These are phyloP conservation scores for Pimpla rufipes DNA, from an alignment of 2,888 invertebrate species.

Conservation along the genomic window DNA sequence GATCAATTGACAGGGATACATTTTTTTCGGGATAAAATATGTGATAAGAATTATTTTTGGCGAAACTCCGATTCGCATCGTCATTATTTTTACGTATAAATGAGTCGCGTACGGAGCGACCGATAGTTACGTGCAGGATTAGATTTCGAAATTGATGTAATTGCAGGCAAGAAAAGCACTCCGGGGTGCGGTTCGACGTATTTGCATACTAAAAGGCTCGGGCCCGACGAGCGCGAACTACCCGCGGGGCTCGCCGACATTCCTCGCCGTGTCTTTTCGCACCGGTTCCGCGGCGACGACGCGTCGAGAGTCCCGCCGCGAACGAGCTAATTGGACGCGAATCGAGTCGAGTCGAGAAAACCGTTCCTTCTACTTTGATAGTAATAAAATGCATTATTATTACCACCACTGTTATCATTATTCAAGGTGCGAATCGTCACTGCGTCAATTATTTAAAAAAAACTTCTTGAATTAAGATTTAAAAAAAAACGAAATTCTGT, in stretches of 20 bases:
- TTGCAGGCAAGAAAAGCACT: slow-evolving; percentile 58
- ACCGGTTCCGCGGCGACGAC: slow-evolving; percentile 72
- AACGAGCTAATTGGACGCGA: slow-evolving; percentile 78
- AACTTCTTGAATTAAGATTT: too few relatives aligned
- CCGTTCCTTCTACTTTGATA: slow-evolving; percentile 18
- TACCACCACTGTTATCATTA: slow-evolving; percentile 48
- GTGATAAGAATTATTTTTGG: too few relatives aligned
- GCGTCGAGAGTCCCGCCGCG: slow-evolving; percentile 66
- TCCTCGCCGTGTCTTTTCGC: slow-evolving; percentile 50
- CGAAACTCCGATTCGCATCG: too few relatives aligned
- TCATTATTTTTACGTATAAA: too few relatives aligned
- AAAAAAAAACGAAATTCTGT: too few relatives aligned
- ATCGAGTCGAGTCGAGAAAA: slow-evolving; percentile 71
- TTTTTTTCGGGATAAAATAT: too few relatives aligned
- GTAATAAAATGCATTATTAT: slow-evolving; percentile 31
- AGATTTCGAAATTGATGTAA: slow-evolving; percentile 65
- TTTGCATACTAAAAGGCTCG: slow-evolving; percentile 81
- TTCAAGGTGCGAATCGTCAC: too few relatives aligned
- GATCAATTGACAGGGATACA: too few relatives aligned
- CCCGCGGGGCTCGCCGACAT: slow-evolving; percentile 54
- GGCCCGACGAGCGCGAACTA: slow-evolving; percentile 33
- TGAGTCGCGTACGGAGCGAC: slow-evolving; percentile 25
- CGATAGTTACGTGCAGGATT: slow-evolving; percentile 54
- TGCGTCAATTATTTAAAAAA: too few relatives aligned
- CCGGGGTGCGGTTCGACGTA: slow-evolving; percentile 54